Conservation (phyloP, 2,888 invertebrate genomes). For the Strigamia maritima region DNA sequence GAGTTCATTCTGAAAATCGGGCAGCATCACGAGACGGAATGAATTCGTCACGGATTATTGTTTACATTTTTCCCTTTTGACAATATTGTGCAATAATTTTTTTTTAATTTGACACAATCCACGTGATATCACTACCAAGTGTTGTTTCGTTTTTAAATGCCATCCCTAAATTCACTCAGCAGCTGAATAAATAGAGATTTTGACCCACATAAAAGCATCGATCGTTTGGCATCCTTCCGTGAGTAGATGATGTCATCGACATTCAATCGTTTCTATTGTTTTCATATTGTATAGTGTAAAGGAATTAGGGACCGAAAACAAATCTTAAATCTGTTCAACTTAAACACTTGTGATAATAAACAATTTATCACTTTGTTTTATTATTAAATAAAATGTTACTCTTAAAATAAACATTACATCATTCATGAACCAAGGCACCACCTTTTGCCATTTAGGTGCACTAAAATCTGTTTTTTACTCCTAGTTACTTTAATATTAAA, state of each 20-base stretch:
- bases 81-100: not conserved
- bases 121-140: not conserved
- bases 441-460: not conserved
- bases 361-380: not conserved
- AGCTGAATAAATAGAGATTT: not conserved
- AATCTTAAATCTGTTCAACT: not conserved
- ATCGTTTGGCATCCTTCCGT: not conserved
- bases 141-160: not conserved
- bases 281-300: not conserved
- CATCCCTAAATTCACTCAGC: not conserved
- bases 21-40: not conserved
- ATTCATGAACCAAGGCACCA: not conserved
- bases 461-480: not conserved
- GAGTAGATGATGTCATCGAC: conserved; percentile 1
- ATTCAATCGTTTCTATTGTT: not conserved
- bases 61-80: not conserved
- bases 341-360: not conserved
- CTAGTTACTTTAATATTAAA: not conserved
- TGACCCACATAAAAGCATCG: conserved; percentile 2
- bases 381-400: not conserved
- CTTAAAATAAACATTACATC: conserved; percentile 29
- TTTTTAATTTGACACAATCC: not conserved
- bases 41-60: not conserved
- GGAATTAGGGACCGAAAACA: not conserved
- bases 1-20: not conserved